Evolutionary conservation across 2,888 invertebrate species (phyloP).

Genomic region (Mylabris sibirica): DNA sequence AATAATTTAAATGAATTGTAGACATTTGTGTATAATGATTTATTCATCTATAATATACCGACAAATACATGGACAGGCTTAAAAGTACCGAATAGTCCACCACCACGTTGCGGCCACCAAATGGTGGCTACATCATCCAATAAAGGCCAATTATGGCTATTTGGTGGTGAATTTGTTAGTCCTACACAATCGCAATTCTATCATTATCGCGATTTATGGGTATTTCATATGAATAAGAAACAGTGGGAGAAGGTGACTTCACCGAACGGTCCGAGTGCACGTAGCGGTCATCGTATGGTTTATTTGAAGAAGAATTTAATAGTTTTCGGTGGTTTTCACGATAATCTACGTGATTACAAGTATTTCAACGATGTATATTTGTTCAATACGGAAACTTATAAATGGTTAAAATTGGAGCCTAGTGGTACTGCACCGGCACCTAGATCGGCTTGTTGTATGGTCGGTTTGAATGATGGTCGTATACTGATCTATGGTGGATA

Average conservation of each 20-base stretch:
- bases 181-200: constrained; percentile 91
- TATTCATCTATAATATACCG: constrained; percentile 81
- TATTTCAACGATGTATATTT: constrained; percentile 88
- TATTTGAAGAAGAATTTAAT: constrained; percentile 78
- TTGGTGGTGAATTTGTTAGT: constrained; percentile 94
- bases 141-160: constrained; percentile 79
- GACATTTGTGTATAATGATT: constrained; percentile 87
- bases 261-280: constrained; percentile 80
- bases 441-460: constrained; percentile 82
- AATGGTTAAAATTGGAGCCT: constrained; percentile 77
- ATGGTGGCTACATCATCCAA: constrained; percentile 77
- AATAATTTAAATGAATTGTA: constrained; percentile 57
- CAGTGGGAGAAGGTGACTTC: constrained; percentile 83
- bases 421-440: constrained; percentile 75
- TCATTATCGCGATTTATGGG: constrained; percentile 93
- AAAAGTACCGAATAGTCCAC: constrained; percentile 84
- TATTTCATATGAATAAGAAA: constrained; percentile 72
- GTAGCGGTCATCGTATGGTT: constrained; percentile 91
- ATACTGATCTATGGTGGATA: constrained; percentile 80
- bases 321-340: constrained; percentile 92
- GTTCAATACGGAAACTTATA: constrained; percentile 81
- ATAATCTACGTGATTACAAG: constrained; percentile 84
- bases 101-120: constrained; percentile 90
- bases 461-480: constrained; percentile 69
- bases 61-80: constrained; percentile 82